Evolutionary conservation across 2,888 invertebrate genomes (phyloP).

Genomic region (Teleiodes luculella): DNA sequence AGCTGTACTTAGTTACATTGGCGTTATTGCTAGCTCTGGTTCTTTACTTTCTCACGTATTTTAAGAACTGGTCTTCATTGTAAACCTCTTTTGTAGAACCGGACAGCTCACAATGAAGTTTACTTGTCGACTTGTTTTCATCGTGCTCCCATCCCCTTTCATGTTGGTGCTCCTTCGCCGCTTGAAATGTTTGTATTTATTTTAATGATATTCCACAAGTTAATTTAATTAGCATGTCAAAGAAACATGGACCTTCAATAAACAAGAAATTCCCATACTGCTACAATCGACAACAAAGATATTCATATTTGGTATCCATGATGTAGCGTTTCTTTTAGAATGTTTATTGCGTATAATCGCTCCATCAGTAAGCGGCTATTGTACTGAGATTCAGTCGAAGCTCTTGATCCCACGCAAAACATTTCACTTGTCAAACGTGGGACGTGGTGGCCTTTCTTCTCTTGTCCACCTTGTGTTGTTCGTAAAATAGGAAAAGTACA

Average conservation of each 20-base stretch:
- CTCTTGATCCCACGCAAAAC: slow-evolving; percentile 17
- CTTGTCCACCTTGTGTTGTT: not conserved
- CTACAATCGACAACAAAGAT: not conserved
- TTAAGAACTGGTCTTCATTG: slow-evolving; percentile 54
- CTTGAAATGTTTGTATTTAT: not conserved
- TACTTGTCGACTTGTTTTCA: not conserved
- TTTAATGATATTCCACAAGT: not conserved
- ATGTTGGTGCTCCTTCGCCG: slow-evolving; percentile 13
- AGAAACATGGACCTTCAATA: slow-evolving; percentile 16
- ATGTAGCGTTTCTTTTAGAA: slow-evolving; percentile 3
- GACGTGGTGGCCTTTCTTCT: slow-evolving; percentile 6
- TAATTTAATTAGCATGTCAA: slow-evolving; percentile 25
- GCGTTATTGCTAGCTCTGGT: slow-evolving; percentile 29
- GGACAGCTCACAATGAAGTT: slow-evolving; percentile 35
- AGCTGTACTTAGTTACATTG: slow-evolving; percentile 20
- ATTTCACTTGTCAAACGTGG: slow-evolving; percentile 12
- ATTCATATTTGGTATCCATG: slow-evolving; percentile 3
- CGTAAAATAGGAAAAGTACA: not conserved
- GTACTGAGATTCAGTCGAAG: slow-evolving; percentile 7
- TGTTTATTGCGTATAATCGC: slow-evolving; percentile 3
- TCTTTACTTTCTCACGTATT: slow-evolving; percentile 49
- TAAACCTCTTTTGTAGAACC: slow-evolving; percentile 42
- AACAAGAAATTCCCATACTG: slow-evolving; percentile 5
- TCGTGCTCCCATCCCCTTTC: not conserved
- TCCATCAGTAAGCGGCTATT: slow-evolving; percentile 7